These are phyloP conservation scores for Stomatorhinus walkeri DNA, from an alignment of 2,797 vertebrate genomes.

Conservation along the genomic window DNA sequence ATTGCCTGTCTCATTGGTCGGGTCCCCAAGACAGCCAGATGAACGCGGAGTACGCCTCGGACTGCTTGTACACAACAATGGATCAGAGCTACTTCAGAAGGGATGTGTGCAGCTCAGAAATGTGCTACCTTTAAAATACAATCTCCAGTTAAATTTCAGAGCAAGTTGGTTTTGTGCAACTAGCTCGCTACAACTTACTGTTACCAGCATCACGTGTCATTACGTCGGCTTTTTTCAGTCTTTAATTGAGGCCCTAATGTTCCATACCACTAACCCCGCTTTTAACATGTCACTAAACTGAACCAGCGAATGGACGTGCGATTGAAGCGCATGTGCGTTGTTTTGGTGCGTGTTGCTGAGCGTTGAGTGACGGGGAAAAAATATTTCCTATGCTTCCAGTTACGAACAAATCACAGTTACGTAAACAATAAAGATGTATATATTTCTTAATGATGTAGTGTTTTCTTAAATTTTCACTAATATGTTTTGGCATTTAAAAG, in stretches of 20 bases:
- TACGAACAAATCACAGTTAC: constrained; percentile 3
- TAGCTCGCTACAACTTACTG: background rate
- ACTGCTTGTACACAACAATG: constrained; percentile 57
- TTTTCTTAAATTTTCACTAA: background rate
- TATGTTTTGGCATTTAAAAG: background rate
- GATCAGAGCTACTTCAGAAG: constrained; percentile 64
- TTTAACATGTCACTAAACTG: background rate
- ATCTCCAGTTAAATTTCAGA: background rate
- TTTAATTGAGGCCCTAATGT: background rate
- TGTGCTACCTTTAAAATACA: constrained; percentile 72
- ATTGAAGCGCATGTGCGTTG: background rate
- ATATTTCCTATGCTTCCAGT: background rate
- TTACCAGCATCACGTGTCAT: background rate
- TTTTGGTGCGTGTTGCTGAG: background rate
- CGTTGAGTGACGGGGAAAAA: background rate
- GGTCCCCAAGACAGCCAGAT: constrained; percentile 47
- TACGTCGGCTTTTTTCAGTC: background rate
- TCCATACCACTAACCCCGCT: background rate
- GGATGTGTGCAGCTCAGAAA: constrained; percentile 65
- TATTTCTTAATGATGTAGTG: constrained; percentile 21
- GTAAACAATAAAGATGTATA: constrained; percentile 18
- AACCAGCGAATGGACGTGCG: background rate
- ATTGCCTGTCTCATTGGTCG: constrained; percentile 53
- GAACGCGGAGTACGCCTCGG: constrained; percentile 49
- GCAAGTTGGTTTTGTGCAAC: background rate